Evolutionary conservation across 2,797 vertebrate genomes (phyloP).

Genomic region (Glossophaga mutica): DNA sequence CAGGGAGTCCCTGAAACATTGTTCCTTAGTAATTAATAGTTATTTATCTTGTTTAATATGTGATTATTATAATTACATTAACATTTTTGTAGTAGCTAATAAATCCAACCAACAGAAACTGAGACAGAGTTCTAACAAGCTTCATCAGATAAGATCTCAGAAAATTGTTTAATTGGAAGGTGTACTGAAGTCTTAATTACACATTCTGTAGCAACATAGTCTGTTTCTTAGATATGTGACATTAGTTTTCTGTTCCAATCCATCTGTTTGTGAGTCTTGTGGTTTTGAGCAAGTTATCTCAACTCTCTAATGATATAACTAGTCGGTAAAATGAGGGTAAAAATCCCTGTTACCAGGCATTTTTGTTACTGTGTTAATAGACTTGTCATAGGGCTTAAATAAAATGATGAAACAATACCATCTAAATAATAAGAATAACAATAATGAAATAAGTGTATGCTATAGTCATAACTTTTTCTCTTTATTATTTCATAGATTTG

Average conservation of each 20-base stretch:
- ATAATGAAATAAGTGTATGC: background rate
- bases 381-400: background rate
- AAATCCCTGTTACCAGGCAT: background rate
- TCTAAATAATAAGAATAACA: background rate
- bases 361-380: background rate
- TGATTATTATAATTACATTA: background rate
- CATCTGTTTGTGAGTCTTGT: background rate
- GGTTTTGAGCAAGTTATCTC: background rate
- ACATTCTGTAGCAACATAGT: background rate
- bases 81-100: background rate
- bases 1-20: background rate
- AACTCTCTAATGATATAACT: background rate
- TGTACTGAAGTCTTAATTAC: background rate
- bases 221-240: background rate
- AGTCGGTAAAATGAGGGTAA: background rate
- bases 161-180: constrained; percentile 35
- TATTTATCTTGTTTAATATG: constrained; percentile 13
- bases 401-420: background rate
- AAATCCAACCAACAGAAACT: constrained; percentile 20
- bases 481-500: constrained; percentile 3
- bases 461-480: background rate
- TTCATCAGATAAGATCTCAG: constrained; percentile 4
- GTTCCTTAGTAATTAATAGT: constrained; percentile 5
- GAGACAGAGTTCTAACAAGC: background rate
- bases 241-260: background rate